Base-by-base conservation (phyloP, 2,888 invertebrate species). In the Bedellia somnulentella region DNA sequence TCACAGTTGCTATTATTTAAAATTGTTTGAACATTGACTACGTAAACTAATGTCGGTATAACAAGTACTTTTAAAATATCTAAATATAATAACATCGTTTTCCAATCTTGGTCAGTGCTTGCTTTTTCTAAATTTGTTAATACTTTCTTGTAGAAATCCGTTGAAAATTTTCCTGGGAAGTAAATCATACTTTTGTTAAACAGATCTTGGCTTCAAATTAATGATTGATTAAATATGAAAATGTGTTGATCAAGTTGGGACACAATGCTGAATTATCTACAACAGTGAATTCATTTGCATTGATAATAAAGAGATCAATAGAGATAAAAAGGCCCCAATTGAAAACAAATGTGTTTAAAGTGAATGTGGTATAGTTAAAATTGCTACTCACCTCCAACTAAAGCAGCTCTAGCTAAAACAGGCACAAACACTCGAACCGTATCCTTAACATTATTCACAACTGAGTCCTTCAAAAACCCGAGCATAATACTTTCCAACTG, bases 401-500 rank as follows among this genome's bases (percentile, higher is more conserved):
- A 49, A 35, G 76, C 63, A 37, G 55, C 68, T 33, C 76, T 58
- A 24, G 75, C 71, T 30, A 77, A 37, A n/a, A 76, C 46, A 6
- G 76, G 77, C 18, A 57, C 52, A 37, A 62, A 73, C 11, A 67
- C 48, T 42, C 46, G 46, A 5, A 76, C 57, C 4, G 73, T 52
- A 37, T 71, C 70, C 37, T 57, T 64, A 1, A 68, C 61, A 47
- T 61, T 61, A 26, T 52, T 62, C 26, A 70, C 67, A 2, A 58
- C 49, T 0, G 64, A 59, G 33, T 76, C 77, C 41, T 57, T 66
- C 16, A 71, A 39, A 36, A 76, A 68, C 30, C 49, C 61, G 36
- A 71, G 70, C 59, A 76, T 53, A 28, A 76, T 45, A 47, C 54
- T 62, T 48, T 76, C 71, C 29, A 77, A 36, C 36, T 73, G 73